Conservation (phyloP, 2,888 invertebrate genomes). For the Molorchus minor region DNA sequence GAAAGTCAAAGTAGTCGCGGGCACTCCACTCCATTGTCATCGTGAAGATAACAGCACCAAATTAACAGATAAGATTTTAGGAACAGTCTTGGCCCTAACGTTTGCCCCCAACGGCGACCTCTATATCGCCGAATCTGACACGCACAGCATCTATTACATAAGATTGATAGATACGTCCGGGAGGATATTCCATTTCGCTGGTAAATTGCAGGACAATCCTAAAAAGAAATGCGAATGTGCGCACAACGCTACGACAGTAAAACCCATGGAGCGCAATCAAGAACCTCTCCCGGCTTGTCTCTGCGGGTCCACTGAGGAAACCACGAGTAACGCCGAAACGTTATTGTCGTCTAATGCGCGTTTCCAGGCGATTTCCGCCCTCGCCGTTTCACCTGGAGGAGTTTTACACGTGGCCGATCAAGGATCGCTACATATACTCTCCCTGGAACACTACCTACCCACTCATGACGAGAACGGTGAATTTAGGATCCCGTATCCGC, state of each 20-base stretch:
- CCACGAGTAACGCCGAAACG: slow-evolving; percentile 83
- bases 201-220: slow-evolving; percentile 74
- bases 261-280: slow-evolving; percentile 57
- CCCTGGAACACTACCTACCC: slow-evolving; percentile 86
- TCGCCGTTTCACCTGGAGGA: slow-evolving; percentile 96
- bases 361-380: slow-evolving; percentile 87
- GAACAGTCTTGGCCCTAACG: slow-evolving; percentile 87
- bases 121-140: slow-evolving; percentile 93
- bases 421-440: slow-evolving; percentile 85
- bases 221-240: slow-evolving; percentile 69
- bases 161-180: slow-evolving; percentile 79
- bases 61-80: slow-evolving; percentile 63
- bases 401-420: slow-evolving; percentile 95
- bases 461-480: slow-evolving; percentile 88
- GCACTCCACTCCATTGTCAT: slow-evolving; percentile 92
- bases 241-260: slow-evolving; percentile 65
- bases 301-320: slow-evolving; percentile 63
- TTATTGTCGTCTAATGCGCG: slow-evolving; percentile 89
- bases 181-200: slow-evolving; percentile 92
- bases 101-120: slow-evolving; percentile 92
- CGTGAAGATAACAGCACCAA: slow-evolving; percentile 55
- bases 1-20: slow-evolving; percentile 92
- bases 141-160: slow-evolving; percentile 82
- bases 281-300: slow-evolving; percentile 56
- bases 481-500: slow-evolving; percentile 92